These are phyloP conservation scores for Gadopsis marmoratus DNA, from an alignment of 2,797 vertebrate species.

Conservation along the genomic window DNA sequence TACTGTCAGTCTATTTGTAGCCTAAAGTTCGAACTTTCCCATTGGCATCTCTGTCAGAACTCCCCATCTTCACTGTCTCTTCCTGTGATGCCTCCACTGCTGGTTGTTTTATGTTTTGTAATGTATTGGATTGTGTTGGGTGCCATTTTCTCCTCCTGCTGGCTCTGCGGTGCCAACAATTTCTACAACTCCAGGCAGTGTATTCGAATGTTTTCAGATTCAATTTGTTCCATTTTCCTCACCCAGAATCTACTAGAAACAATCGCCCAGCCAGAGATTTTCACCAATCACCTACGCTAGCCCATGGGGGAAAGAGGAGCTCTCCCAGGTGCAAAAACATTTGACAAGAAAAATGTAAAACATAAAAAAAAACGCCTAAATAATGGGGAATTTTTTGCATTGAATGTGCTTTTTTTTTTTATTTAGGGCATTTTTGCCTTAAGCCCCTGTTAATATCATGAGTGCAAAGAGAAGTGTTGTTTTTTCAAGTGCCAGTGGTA, in stretches of 20 bases:
- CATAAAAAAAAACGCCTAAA: slow-evolving; percentile 10
- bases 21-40: slow-evolving; percentile 27
- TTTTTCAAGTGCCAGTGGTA: slow-evolving; percentile 1
- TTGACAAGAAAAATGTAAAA: slow-evolving; percentile 38
- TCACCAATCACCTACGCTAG: slow-evolving; percentile 26
- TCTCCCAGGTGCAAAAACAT: slow-evolving; percentile 23
- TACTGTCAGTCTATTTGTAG: slow-evolving; percentile 29
- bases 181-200: slow-evolving; percentile 46
- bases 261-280: slow-evolving; percentile 50
- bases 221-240: slow-evolving; percentile 67
- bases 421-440: background rate
- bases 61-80: slow-evolving; percentile 21
- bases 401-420: slow-evolving; percentile 6
- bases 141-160: slow-evolving; percentile 50
- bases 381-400: background rate
- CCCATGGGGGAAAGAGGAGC: slow-evolving; percentile 29
- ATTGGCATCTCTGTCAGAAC: slow-evolving; percentile 20
- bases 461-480: slow-evolving; percentile 13
- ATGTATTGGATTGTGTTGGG: slow-evolving; percentile 45
- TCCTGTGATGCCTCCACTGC: slow-evolving; percentile 36
- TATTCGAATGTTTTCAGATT: slow-evolving; percentile 61
- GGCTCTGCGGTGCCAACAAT: slow-evolving; percentile 54
- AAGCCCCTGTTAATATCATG: slow-evolving; percentile 1
- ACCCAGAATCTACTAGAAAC: slow-evolving; percentile 46
- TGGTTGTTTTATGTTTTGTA: slow-evolving; percentile 38